Evolutionary conservation across 2,797 vertebrate species (phyloP).

Genomic region (Sebastes hubbsi): DNA sequence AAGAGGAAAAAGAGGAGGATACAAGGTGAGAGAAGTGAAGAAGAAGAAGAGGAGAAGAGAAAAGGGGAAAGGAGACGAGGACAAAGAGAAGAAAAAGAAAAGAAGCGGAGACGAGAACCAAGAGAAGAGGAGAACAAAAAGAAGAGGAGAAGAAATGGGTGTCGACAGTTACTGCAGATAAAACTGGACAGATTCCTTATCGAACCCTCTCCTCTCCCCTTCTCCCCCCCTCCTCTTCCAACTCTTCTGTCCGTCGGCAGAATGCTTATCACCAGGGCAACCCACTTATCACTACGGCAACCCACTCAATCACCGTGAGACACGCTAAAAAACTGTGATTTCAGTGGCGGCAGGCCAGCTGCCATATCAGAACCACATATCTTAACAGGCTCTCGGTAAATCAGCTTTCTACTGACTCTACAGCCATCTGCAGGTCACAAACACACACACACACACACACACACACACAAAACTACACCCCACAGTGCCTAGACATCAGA

Average conservation of each 20-base stretch:
- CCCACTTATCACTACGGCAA: slow-evolving; percentile 77
- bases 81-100: not conserved
- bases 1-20: not conserved
- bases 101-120: not conserved
- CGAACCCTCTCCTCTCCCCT: slow-evolving; percentile 31
- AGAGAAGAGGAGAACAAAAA: not conserved
- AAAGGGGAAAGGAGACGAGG: not conserved
- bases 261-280: slow-evolving; percentile 75
- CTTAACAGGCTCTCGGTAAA: slow-evolving; percentile 65
- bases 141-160: slow-evolving; percentile 24
- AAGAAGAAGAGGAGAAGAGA: not conserved
- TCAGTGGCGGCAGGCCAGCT: slow-evolving; percentile 55
- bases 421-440: slow-evolving; percentile 36
- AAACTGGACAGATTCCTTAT: slow-evolving; percentile 70
- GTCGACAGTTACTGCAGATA: slow-evolving; percentile 62
- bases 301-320: slow-evolving; percentile 70
- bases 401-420: slow-evolving; percentile 50
- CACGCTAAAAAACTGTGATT: slow-evolving; percentile 62
- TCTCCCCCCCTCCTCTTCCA: slow-evolving; percentile 16
- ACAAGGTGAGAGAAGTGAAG: not conserved
- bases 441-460: slow-evolving; percentile 31
- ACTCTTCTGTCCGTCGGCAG: slow-evolving; percentile 61
- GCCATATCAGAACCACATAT: slow-evolving; percentile 68
- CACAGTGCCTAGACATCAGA: not conserved
- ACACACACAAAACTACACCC: not conserved